phyloP scores from a whole-genome alignment of 2,888 invertebrate species.

The Synanthedon vespiformis region DNA sequence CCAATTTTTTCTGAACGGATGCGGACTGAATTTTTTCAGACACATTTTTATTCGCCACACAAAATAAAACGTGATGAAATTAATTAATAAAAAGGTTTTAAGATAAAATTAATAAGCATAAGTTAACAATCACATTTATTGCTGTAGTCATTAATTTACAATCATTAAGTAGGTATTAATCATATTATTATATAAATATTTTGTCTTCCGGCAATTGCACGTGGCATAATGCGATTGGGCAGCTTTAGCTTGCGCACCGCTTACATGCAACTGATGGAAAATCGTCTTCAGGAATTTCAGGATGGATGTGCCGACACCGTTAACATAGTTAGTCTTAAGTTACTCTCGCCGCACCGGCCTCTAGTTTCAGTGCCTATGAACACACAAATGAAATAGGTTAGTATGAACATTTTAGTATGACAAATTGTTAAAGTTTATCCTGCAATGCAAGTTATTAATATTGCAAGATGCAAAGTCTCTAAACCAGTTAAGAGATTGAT shows the following conservation, averaged over 20 bases:
- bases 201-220: conserved; percentile 67
- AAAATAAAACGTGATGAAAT: too few relatives aligned
- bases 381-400: background rate
- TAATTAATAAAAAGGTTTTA: too few relatives aligned
- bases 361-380: conserved; percentile 37
- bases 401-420: background rate
- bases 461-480: too few relatives aligned
- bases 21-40: too few relatives aligned
- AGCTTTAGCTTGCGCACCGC: conserved; percentile 13
- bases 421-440: background rate
- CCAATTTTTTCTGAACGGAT: too few relatives aligned
- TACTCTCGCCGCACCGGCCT: conserved; percentile 17
- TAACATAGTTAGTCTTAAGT: conserved; percentile 29
- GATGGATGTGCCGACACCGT: conserved; percentile 55
- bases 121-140: background rate
- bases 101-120: too few relatives aligned
- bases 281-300: conserved; percentile 36
- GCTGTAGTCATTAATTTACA: background rate
- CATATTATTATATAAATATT: conserved; percentile 26
- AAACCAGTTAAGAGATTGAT: too few relatives aligned
- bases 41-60: too few relatives aligned
- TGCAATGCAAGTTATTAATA: too few relatives aligned
- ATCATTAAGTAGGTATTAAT: background rate
- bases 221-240: conserved; percentile 11
- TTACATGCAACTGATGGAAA: conserved; percentile 64